These are phyloP conservation scores for Beris morrisii DNA, from an alignment of 2,888 invertebrate genomes.

Conservation along the genomic window DNA sequence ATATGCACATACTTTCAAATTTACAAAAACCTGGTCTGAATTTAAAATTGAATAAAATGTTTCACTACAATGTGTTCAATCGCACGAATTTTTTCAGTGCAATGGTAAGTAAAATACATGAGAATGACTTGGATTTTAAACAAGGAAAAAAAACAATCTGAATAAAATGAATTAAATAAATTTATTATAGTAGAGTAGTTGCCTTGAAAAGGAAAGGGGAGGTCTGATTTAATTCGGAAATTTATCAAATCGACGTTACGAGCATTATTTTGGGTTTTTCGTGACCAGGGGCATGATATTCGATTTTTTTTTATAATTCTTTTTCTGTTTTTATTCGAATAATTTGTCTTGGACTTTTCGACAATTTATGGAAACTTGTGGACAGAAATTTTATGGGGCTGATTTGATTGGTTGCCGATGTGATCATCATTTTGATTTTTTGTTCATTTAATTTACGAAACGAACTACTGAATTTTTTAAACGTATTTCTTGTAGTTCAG, in stretches of 20 bases:
- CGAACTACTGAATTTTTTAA: too few species aligned
- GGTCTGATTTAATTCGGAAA: not conserved
- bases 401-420: not conserved
- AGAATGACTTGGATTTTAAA: not conserved
- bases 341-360: conserved; percentile 19
- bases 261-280: conserved; percentile 17
- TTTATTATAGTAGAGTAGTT: not conserved
- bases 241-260: conserved; percentile 25
- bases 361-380: conserved; percentile 27
- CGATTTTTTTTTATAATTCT: not conserved
- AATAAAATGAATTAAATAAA: conserved; percentile 16
- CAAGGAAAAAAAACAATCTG: not conserved
- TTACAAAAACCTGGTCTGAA: conserved; percentile 25
- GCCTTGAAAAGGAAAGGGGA: conserved; percentile 18
- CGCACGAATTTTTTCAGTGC: not conserved
- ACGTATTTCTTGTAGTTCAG: too few species aligned
- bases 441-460: too few species aligned
- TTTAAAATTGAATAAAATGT: conserved; percentile 28
- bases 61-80: not conserved
- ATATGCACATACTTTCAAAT: not conserved
- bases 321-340: conserved; percentile 8
- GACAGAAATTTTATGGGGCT: conserved; percentile 3
- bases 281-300: conserved; percentile 17
- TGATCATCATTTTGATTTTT: too few species aligned
- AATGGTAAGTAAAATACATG: not conserved